phyloP scores from a whole-genome alignment of 2,113 vertebrate genomes.

The Turnix velox region DNA sequence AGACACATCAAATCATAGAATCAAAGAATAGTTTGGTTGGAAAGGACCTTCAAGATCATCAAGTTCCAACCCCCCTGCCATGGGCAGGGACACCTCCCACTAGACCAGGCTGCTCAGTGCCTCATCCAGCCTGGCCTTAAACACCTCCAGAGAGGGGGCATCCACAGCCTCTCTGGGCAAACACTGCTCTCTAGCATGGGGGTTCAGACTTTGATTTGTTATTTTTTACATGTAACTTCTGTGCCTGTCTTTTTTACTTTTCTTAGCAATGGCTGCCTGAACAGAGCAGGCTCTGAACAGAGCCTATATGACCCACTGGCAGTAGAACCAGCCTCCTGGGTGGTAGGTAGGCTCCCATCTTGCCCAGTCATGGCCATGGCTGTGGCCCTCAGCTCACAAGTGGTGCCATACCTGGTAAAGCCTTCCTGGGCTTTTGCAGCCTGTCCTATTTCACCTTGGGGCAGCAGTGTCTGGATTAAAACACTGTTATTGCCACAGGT shows the following conservation, averaged over 20 bases:
- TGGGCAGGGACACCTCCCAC: too few relatives aligned
- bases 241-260: not conserved
- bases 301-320: fast-evolving
- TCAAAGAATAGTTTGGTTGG: too few relatives aligned
- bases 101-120: too few relatives aligned
- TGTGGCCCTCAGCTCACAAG: not conserved
- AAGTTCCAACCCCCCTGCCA: too few relatives aligned
- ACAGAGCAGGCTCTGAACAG: not conserved
- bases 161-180: not conserved
- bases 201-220: not conserved
- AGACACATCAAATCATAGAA: too few relatives aligned
- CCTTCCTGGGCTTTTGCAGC: not conserved
- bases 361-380: fast-evolving
- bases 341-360: not conserved
- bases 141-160: too few relatives aligned
- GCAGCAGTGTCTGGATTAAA: not conserved
- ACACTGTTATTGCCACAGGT: not conserved
- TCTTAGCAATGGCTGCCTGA: not conserved
- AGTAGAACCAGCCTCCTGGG: not conserved
- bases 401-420: not conserved
- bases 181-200: not conserved
- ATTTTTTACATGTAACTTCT: not conserved
- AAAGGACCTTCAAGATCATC: too few relatives aligned
- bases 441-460: not conserved
- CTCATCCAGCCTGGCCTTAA: too few relatives aligned